Percentiles rank a stretch among this genome's conserved stretches.
Evolutionary conservation across 2,113 vertebrate species (phyloP).

Genomic region (Leptobrachium leishanense): DNA sequence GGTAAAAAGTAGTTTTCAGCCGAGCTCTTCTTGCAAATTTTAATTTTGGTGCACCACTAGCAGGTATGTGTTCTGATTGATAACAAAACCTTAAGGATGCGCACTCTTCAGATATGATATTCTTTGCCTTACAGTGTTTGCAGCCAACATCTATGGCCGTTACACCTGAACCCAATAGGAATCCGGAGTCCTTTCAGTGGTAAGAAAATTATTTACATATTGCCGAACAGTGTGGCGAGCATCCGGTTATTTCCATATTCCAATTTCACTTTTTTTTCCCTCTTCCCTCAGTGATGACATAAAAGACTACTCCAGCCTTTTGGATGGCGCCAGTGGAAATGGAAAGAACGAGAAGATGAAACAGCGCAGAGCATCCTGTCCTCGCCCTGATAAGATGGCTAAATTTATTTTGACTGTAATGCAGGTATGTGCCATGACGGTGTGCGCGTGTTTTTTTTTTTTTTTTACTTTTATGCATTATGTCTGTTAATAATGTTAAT

Average conservation of each 20-base stretch:
- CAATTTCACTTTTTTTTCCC: too few species aligned
- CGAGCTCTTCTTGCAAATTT: too few species aligned
- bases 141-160: constrained; percentile 50
- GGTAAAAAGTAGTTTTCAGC: too few species aligned
- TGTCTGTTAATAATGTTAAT: neutral
- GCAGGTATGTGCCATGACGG: constrained; percentile 65
- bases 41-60: too few species aligned
- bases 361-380: constrained; percentile 77
- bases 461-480: neutral
- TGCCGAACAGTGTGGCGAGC: too few species aligned
- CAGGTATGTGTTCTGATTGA: too few species aligned
- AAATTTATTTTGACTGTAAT: constrained; percentile 85
- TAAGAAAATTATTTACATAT: constrained; percentile 40
- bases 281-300: constrained; percentile 4
- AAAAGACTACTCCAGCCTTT: constrained; percentile 64
- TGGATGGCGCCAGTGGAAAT: constrained; percentile 65
- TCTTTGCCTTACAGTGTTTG: constrained; percentile 43
- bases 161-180: constrained; percentile 52
- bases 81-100: too few species aligned
- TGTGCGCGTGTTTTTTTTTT: neutral
- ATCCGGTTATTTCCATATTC: too few species aligned
- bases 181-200: constrained; percentile 54
- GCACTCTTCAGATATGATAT: too few species aligned
- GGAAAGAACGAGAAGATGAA: constrained; percentile 79
- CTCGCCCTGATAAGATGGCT: constrained; percentile 75